Evolutionary conservation across 2,888 invertebrate genomes (phyloP), one percentile per base, ranked within the genome.

Genomic region (Blastobasis adustella): DNA sequence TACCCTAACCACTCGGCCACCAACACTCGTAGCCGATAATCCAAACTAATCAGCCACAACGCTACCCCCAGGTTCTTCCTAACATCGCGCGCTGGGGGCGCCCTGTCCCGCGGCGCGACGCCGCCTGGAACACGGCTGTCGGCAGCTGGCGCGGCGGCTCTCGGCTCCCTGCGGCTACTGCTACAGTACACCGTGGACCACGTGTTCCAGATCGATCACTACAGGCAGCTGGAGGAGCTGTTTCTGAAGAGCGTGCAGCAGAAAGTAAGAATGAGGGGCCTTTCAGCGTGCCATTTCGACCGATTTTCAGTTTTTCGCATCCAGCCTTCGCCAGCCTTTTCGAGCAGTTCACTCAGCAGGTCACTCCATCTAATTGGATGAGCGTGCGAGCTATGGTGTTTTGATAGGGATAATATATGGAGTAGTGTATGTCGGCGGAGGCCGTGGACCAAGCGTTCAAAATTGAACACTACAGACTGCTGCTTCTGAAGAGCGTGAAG

Each of bases 381-480:
- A 23, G 23, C 23, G 3, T 23, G 23, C 23, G 23, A 23, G 23
- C 23, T 23, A 23, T 23, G 23, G 23, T 23, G 23, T 23, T 23
- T 2, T 2, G 23, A 23, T 23, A 23, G 23, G 23, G n/a, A n/a
- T n/a, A n/a, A n/a, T n/a, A n/a, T n/a, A n/a, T n/a, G n/a, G n/a
- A n/a, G n/a, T n/a, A n/a, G n/a, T n/a, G n/a, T n/a, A n/a, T n/a
- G n/a, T n/a, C n/a, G n/a, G n/a, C n/a, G n/a, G n/a, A n/a, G n/a
- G n/a, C 95, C 10, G 94, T 95, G 46, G 97, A 97, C 88, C 93
- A 95, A 80, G 96, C 97, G 49, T 96, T 97, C 83, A 93, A 95
- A 44, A 90, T 94, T 51, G 91, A 92, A 63, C 93, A 94, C 66
- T 97, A 97, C 74, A 91, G 94, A 60, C 90, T 93, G 73, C 88